Evolutionary conservation across 2,888 invertebrate genomes (phyloP).

Genomic region (Temnothorax ravouxi): DNA sequence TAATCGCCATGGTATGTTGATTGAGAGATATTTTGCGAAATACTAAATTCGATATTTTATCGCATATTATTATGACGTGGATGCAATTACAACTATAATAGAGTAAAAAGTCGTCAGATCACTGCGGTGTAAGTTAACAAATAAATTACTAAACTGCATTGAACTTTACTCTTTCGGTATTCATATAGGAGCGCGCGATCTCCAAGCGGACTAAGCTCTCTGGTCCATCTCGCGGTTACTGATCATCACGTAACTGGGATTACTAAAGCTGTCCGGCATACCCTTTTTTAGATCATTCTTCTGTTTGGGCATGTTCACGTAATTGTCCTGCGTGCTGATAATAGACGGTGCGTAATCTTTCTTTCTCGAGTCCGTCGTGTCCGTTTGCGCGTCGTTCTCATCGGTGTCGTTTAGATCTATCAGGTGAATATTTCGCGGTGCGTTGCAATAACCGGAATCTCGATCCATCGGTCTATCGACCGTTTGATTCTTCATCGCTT

Average conservation of each 20-base stretch:
- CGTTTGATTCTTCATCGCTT: slow-evolving; percentile 70
- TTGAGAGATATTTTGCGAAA: neutral
- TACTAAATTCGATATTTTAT: neutral
- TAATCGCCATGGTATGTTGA: slow-evolving; percentile 29
- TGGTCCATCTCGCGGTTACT: slow-evolving; percentile 65
- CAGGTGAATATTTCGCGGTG: slow-evolving; percentile 75
- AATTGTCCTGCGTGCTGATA: slow-evolving; percentile 86
- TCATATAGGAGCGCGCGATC: neutral
- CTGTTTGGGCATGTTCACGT: slow-evolving; percentile 88
- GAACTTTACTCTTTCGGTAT: neutral
- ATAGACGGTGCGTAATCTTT: slow-evolving; percentile 80
- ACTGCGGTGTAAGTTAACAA: neutral
- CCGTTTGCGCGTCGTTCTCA: slow-evolving; percentile 51
- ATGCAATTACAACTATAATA: neutral
- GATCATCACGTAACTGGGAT: slow-evolving; percentile 85
- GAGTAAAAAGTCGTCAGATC: neutral
- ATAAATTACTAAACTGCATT: neutral
- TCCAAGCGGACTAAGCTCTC: slow-evolving; percentile 26
- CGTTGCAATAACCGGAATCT: slow-evolving; percentile 82
- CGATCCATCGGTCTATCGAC: slow-evolving; percentile 59
- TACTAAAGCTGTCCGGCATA: slow-evolving; percentile 82
- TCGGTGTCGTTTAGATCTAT: slow-evolving; percentile 72
- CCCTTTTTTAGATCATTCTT: slow-evolving; percentile 84
- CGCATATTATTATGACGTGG: neutral
- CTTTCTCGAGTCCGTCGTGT: slow-evolving; percentile 58